A percentile compares a stretch with the other conserved stretches of the same genome.
These are phyloP conservation scores for Sphecodes monilicornis DNA, from an alignment of 2,888 invertebrate species.

Conservation along the genomic window DNA sequence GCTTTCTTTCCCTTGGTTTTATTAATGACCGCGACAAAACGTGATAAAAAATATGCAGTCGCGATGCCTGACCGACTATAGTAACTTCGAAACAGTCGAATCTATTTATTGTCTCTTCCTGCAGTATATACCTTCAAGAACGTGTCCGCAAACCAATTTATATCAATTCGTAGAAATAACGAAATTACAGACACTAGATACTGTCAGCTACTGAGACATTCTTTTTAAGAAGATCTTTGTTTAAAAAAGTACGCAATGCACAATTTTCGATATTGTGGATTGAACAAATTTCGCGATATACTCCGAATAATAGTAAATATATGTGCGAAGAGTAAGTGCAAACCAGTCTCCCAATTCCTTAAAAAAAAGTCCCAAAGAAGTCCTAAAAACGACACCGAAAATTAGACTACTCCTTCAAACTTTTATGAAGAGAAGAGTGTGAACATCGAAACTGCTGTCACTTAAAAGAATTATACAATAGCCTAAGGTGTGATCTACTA, in stretches of 20 bases:
- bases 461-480: not conserved
- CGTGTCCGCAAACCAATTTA: no score
- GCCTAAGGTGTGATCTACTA: not conserved
- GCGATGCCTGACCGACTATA: not conserved
- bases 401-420: not conserved
- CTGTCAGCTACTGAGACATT: no score
- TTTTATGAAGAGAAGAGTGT: not conserved
- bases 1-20: not conserved
- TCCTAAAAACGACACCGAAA: not conserved
- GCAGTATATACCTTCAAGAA: no score
- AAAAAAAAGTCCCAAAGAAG: not conserved
- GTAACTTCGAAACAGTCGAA: no score
- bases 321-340: not conserved
- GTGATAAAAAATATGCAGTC: not conserved
- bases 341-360: not conserved
- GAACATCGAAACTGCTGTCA: not conserved
- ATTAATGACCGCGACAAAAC: not conserved
- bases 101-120: no score
- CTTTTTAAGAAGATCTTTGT: not conserved
- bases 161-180: no score
- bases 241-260: not conserved
- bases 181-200: no score
- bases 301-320: not conserved
- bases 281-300: not conserved
- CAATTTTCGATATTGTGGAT: not conserved